Base-by-base conservation (phyloP, 2,113 vertebrate genomes). In the Bostrychus sinensis region DNA sequence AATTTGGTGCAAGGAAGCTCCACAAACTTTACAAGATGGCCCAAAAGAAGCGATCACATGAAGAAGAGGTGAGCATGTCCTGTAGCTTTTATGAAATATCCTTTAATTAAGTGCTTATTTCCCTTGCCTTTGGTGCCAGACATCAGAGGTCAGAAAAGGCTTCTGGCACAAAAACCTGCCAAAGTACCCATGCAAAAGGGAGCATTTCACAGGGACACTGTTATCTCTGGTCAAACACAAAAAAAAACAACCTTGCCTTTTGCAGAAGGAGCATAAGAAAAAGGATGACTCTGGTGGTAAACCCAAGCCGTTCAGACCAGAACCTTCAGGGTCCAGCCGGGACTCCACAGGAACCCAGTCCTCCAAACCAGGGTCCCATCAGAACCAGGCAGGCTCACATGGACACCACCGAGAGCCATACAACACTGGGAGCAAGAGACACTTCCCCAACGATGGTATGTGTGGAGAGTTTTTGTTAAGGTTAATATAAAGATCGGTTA, bases 21-120 rank as follows among this genome's bases (percentile, higher is more conserved):
- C 97, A 99, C 85, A 98, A 96, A 62, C 92, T 99, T 68, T 99
- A 99, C 84, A 99, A 99, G 89, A 97, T 98, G 96, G 97, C 97
- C 41, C 94, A 94, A 83, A 99, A 99, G 91, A 98, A 99, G 84
- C 92, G 97, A 38, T 95, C 94, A 0, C 96, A 96, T 36, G 96
- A 98, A 70, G 96, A 96, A 62, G 97, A 96, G 94, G 97, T 95
- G 84, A 91, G 84, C 65, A 11, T 14, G 7, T 1, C 54, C 26
- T 8, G 0, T 16, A n/a, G n/a, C n/a, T n/a, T n/a, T n/a, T n/a
- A n/a, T n/a, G n/a, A n/a, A n/a, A n/a, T n/a, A n/a, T n/a, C n/a
- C n/a, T n/a, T n/a, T n/a, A n/a, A n/a, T n/a, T n/a, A n/a, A n/a
- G n/a, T n/a, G n/a, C n/a, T n/a, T n/a, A n/a, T n/a, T n/a, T n/a